These are phyloP conservation scores for Dolichopus griseipennis DNA, from an alignment of 2,888 invertebrate species.

Conservation along the genomic window DNA sequence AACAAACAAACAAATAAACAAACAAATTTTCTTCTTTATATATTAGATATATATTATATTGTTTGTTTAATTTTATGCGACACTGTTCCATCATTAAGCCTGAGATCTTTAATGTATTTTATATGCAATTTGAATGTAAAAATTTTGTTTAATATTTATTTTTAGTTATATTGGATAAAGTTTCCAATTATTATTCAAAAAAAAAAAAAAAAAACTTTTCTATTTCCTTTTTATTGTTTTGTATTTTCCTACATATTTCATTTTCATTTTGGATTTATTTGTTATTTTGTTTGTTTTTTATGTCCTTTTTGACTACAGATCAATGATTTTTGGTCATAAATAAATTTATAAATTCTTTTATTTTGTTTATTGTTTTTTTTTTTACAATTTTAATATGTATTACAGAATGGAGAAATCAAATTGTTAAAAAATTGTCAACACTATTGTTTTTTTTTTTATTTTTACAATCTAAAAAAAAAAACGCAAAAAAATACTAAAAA, in stretches of 20 bases:
- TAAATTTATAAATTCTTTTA: not conserved
- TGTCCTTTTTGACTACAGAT: slow-evolving; percentile 1
- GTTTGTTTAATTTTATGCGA: no score
- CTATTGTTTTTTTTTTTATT: not conserved
- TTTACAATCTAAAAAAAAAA: no score
- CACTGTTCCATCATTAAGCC: no score
- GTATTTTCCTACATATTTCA: not conserved
- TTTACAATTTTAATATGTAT: not conserved
- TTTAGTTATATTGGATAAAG: not conserved
- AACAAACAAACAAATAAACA: no score
- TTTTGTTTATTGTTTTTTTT: not conserved
- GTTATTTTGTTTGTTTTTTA: not conserved
- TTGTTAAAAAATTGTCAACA: not conserved
- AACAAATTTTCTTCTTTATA: no score
- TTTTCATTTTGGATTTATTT: not conserved
- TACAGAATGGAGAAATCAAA: not conserved
- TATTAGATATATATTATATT: no score
- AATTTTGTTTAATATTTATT: no score
- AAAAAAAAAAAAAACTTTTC: not conserved
- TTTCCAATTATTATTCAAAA: slow-evolving; percentile 1
- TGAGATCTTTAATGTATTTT: not conserved
- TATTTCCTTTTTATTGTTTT: not conserved
- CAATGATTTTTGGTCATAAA: slow-evolving; percentile 2
- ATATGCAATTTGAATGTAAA: not conserved
- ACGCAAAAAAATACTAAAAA: no score